A percentile compares a stretch with the other conserved stretches of the same genome.
Conservation (phyloP, 2,113 vertebrate genomes). For the Sylvietta virens region DNA sequence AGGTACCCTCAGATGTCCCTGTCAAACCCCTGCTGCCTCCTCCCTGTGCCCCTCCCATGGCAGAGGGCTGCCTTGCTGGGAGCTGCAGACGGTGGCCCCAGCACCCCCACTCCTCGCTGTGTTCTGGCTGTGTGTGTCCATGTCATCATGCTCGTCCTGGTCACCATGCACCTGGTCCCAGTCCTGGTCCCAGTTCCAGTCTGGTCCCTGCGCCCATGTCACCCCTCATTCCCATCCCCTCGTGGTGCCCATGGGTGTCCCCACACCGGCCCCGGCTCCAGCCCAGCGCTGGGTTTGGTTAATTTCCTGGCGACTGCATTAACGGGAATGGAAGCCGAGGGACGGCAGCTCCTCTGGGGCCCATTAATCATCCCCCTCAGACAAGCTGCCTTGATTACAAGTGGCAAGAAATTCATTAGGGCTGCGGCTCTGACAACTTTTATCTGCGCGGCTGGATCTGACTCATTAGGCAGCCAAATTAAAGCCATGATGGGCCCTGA, state of each 20-base stretch:
- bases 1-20: too few relatives aligned
- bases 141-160: fast-evolving
- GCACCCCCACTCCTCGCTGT: too few relatives aligned
- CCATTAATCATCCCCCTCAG: slow-evolving; percentile 94
- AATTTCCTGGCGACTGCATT: slow-evolving; percentile 76
- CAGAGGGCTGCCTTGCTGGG: not conserved
- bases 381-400: slow-evolving; percentile 98
- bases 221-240: not conserved
- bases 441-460: slow-evolving; percentile 93
- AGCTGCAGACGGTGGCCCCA: not conserved
- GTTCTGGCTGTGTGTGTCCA: fast-evolving
- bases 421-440: slow-evolving; percentile 92
- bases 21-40: not conserved
- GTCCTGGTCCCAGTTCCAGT: not conserved
- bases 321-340: slow-evolving; percentile 83
- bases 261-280: not conserved
- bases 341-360: slow-evolving; percentile 92
- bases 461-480: slow-evolving; percentile 96
- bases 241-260: not conserved
- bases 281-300: slow-evolving; percentile 42
- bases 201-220: fast-evolving
- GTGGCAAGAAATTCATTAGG: slow-evolving; percentile 98
- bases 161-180: fast-evolving
- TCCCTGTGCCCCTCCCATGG: not conserved
- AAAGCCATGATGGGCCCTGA: slow-evolving; percentile 95